A percentile compares a stretch with the other conserved stretches of the same genome.
phyloP scores from a whole-genome alignment of 2,888 invertebrate genomes.

The Plagodis dolabraria region DNA sequence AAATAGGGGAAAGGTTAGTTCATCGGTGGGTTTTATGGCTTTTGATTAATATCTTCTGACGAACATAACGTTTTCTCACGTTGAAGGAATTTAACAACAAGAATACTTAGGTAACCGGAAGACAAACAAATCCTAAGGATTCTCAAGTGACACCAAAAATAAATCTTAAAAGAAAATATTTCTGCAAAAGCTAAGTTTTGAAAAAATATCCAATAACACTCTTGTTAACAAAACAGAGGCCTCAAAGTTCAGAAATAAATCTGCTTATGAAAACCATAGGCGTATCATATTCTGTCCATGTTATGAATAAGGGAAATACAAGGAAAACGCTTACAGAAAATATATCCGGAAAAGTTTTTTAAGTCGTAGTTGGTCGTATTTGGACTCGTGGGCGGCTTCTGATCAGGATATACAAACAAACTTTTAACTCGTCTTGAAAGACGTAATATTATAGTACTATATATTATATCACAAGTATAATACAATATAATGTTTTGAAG shows the following conservation, averaged over 20 bases:
- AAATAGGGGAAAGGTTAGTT: no score
- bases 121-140: no score
- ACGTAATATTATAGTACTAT: no score
- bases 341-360: background rate
- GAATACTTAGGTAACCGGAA: no score
- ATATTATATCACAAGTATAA: no score
- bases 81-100: no score
- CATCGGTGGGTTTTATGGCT: no score
- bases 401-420: background rate
- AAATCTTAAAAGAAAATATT: constrained; percentile 6
- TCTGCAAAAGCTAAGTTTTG: background rate
- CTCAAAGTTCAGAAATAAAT: constrained; percentile 5
- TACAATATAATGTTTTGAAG: no score
- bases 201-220: constrained; percentile 12
- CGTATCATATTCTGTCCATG: constrained; percentile 11
- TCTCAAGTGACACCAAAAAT: constrained; percentile 1
- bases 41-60: no score
- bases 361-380: background rate
- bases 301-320: background rate
- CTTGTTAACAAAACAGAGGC: constrained; percentile 11
- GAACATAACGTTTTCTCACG: no score
- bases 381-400: background rate
- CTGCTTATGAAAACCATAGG: constrained; percentile 8
- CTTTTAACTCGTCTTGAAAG: background rate
- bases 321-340: background rate